phyloP scores from a whole-genome alignment of 2,113 vertebrate genomes.

The Daubentonia madagascariensis region DNA sequence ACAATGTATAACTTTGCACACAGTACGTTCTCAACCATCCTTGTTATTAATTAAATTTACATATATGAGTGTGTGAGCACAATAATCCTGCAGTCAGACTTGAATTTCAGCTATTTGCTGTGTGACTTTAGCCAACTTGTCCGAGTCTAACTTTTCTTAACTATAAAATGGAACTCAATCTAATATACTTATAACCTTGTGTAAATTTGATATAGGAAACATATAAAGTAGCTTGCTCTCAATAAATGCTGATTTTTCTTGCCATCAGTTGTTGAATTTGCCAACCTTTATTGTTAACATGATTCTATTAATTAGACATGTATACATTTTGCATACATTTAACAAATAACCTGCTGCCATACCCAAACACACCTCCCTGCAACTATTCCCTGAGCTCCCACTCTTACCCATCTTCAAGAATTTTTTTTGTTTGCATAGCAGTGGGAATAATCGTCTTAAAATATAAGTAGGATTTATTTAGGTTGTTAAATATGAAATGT shows the following conservation, averaged over 20 bases:
- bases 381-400: no score
- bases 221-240: constrained; percentile 12
- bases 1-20: background rate
- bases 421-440: background rate
- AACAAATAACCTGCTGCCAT: background rate
- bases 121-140: background rate
- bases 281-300: constrained; percentile 26
- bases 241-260: constrained; percentile 48
- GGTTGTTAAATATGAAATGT: no score
- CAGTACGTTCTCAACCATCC: background rate
- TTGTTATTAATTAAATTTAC: background rate
- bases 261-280: constrained; percentile 43
- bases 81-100: background rate
- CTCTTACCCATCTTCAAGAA: background rate
- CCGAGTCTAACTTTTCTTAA: constrained; percentile 22
- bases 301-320: constrained; percentile 10
- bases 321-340: background rate
- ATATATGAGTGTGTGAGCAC: background rate
- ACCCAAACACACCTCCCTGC: rapidly evolving
- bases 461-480: background rate
- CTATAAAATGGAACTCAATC: constrained; percentile 11
- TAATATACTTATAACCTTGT: background rate
- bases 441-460: background rate
- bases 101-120: background rate
- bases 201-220: background rate